Base-by-base conservation (phyloP, 2,888 invertebrate species). In the Dryococelus australis region DNA sequence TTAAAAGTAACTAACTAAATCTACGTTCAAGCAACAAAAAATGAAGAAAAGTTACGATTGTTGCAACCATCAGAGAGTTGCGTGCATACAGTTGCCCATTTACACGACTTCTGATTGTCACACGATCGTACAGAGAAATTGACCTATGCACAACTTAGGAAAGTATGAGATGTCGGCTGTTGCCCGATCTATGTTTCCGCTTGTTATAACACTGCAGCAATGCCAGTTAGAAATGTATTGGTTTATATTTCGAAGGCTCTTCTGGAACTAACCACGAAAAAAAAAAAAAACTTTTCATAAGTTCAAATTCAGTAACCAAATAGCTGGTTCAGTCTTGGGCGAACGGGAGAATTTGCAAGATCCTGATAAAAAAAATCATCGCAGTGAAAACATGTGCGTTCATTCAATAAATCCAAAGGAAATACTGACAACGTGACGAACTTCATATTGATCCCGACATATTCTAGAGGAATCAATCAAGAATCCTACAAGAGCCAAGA, bases 221-320 rank as follows among this genome's bases (percentile, higher is more conserved):
- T 80, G n/a, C 80, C 80, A 80, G 80, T 24, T n/a, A 80, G n/a
- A n/a, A 80, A 26, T 80, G n/a, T 20, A 80, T 0, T 80, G 28
- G n/a, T 80, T 80, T 24, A 20, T 5, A 24, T 80, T 24, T n/a
- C 24, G 80, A 24, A 80, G 8, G 12, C 24, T 80, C n/a, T 80
- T 80, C 4, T n/a, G 8, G 80, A 80, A 80, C 80, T 26, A 80
- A n/a, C 4, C 47, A 47, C 47, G n/a, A n/a, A 35, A 35, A 1
- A 35, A 83, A 83, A 28, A 12, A 83, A 83, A 26, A 12, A 10
- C 35, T 28, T 83, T 35, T 4, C 12, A 83, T 27, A 26, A 26
- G 28, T 83, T 83, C 83, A 83, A 83, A 28, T 24, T 83, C 12
- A 83, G 4, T 35, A 83, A 28, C 35, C 83, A 83, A 83, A 83